Conservation (phyloP, 2,113 vertebrate species). For the Pygoscelis adeliae region DNA sequence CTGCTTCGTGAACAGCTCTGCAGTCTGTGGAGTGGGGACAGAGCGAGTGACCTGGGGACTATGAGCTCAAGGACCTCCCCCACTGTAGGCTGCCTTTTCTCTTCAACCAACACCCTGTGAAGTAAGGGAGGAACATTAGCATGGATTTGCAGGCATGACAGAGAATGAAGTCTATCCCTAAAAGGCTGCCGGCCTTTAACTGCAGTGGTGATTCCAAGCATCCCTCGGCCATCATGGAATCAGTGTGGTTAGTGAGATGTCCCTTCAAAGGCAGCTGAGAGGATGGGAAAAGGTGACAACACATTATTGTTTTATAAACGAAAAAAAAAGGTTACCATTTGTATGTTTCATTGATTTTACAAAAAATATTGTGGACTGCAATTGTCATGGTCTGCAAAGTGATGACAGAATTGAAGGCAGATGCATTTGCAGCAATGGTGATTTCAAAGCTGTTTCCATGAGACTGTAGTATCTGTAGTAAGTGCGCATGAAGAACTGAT, state of each 20-base stretch:
- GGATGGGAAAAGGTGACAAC: background rate
- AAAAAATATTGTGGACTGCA: background rate
- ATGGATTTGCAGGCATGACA: background rate
- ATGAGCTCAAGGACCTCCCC: background rate
- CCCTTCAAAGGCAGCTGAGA: background rate
- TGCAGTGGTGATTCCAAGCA: background rate
- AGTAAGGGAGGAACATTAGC: background rate
- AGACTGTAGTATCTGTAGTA: background rate
- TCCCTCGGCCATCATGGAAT: background rate
- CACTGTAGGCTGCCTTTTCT: background rate
- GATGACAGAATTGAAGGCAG: background rate
- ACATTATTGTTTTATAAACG: background rate
- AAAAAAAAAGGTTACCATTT: background rate
- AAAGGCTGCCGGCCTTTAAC: background rate
- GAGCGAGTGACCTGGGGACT: fast-evolving
- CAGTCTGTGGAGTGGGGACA: background rate
- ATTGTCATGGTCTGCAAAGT: background rate
- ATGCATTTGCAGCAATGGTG: background rate
- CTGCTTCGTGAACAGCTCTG: background rate
- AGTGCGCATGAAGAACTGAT: background rate
- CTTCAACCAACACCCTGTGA: background rate
- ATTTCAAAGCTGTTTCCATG: background rate
- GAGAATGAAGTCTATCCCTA: background rate
- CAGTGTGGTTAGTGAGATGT: background rate
- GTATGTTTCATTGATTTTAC: background rate